Base-by-base conservation (phyloP, 2,797 vertebrate species). In the Hydrolagus colliei region DNA sequence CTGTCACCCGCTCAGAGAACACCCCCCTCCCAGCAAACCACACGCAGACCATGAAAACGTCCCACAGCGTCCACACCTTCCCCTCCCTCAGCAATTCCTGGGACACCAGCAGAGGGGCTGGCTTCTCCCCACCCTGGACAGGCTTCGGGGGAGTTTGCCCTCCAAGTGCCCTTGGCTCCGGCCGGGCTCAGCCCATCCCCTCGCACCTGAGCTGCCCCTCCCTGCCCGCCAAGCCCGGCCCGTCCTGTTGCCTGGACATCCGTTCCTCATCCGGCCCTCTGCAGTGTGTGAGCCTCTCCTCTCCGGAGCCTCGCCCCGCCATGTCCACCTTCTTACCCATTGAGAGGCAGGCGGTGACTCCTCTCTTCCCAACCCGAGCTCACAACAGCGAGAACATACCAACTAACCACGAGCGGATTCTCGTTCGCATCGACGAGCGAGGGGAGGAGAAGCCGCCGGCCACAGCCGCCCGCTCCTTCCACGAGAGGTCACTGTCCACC, bases 401-500 rank as follows among this genome's bases (percentile, higher is more conserved):
- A 14, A 71, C 79, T 20, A 84, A 84, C 65, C 79, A 84, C 2
- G 79, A 84, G 41, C 79, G 87, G 86, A 91, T 91, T 85, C 68
- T 6, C 87, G 65, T 8, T 77, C 86, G 84, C 86, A 88, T 85
- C 80, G 89, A 52, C 85, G 89, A 75, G 86, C 89, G 0, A 78
- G 89, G 80, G 73, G 86, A 88, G 85, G 92, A 88, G 87, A 93
- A 68, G 89, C 92, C 90, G 89, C 0, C 90, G 7, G 27, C 92
- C 8, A 90, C 93, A 0, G 93, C 93, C 0, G 90, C 92, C 63
- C 95, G 95, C 91, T 95, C 93, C 88, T 99, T 99, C 90, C 94
- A 97, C 0, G 98, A 99, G 89, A 95, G 97, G 72, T 99, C 97
- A 0, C 94, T 99, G 85, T 99, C 97, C 0, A 98, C 98, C 63